These are phyloP conservation scores for Ommatoiulus sabulosus DNA, from an alignment of 2,888 invertebrate genomes.

Conservation along the genomic window DNA sequence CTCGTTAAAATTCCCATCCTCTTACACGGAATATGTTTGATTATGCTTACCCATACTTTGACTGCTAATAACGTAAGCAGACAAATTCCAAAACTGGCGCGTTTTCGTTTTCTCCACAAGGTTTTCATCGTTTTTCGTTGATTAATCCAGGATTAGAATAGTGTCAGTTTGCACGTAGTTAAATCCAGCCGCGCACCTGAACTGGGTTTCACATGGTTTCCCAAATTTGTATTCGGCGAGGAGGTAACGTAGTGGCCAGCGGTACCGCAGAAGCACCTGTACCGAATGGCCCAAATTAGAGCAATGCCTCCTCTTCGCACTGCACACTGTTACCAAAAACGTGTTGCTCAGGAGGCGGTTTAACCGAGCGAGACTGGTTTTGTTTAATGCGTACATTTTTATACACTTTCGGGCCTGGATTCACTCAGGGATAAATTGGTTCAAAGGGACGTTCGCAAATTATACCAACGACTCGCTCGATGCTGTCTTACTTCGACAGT, in stretches of 20 bases:
- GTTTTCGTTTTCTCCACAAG: constrained; percentile 23
- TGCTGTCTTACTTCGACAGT: no score
- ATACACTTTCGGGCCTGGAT: constrained; percentile 4
- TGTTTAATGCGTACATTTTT: neutral
- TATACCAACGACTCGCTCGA: neutral
- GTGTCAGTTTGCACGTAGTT: neutral
- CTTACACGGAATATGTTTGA: no score
- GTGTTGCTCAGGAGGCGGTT: no score
- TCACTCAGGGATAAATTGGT: constrained; percentile 5
- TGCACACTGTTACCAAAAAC: neutral
- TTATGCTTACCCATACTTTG: constrained; percentile 43
- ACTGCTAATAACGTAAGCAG: constrained; percentile 50
- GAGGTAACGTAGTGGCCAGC: neutral
- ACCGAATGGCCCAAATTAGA: neutral
- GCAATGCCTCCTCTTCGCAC: neutral
- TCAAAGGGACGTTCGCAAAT: neutral
- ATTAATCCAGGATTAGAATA: neutral
- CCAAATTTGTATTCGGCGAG: neutral
- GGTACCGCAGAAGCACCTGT: neutral
- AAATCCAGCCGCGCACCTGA: neutral
- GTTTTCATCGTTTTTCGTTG: neutral
- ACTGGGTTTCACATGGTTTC: neutral
- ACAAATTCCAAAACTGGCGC: neutral
- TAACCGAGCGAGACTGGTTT: neutral
- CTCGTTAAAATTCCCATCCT: no score